Evolutionary conservation across 2,113 vertebrate species (phyloP).

Genomic region (Fregetta grallaria): DNA sequence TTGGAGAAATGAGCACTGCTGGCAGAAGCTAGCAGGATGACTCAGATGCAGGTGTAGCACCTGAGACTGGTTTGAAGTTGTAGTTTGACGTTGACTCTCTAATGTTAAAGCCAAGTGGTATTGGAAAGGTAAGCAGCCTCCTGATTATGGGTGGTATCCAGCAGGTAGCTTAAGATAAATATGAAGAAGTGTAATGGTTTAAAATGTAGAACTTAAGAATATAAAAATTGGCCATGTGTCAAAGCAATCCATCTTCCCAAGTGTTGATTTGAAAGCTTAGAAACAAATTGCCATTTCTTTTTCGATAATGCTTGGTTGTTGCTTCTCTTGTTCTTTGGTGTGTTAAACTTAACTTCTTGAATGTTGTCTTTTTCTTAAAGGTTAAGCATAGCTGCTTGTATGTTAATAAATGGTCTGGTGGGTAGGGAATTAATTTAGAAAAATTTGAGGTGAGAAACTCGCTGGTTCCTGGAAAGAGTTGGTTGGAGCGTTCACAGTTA

Average conservation of each 20-base stretch:
- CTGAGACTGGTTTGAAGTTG: neutral
- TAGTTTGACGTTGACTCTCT: neutral
- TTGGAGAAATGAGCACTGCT: neutral
- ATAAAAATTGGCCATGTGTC: neutral
- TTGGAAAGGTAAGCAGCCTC: neutral
- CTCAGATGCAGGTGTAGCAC: neutral
- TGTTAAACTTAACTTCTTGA: neutral
- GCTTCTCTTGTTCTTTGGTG: neutral
- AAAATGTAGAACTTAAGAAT: neutral
- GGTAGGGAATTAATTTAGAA: constrained; percentile 13
- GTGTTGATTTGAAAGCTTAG: neutral
- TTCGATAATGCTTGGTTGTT: neutral
- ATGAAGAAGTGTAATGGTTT: neutral
- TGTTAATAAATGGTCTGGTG: neutral
- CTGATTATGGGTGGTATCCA: neutral
- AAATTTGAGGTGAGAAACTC: constrained; percentile 18
- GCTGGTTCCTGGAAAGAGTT: neutral
- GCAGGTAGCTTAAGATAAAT: neutral
- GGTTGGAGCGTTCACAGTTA: neutral
- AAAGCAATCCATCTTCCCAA: neutral
- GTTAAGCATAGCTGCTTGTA: neutral
- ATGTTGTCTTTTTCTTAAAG: neutral
- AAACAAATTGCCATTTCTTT: neutral
- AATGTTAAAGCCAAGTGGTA: neutral
- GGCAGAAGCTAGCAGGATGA: neutral